Evolutionary conservation across 2,113 vertebrate genomes (phyloP), one percentile per base, ranked within the genome.

Genomic region (Ophthalmolycus amberensis): DNA sequence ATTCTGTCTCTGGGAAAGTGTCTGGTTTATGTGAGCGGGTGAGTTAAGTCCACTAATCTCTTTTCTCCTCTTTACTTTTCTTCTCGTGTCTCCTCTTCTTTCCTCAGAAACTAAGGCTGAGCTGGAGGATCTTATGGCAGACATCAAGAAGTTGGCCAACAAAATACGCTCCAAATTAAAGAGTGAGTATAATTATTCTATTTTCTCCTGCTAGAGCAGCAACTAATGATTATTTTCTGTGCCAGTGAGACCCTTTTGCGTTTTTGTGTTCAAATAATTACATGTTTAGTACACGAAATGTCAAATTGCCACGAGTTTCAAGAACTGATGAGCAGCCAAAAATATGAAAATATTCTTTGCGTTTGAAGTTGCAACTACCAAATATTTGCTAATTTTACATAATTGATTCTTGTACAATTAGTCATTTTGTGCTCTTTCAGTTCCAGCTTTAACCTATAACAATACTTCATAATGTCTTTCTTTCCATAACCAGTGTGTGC

Each of bases 121-220:
- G 67, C 93, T 99, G 86, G 97, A 99, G 72, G 97, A 98, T 75
- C 94, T 99, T 66, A 98, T 99, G 97, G 95, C 96, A 0, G 97
- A 99, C 91, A 99, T 99, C 67, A 99, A 99, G 95, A 98, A 97
- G 93, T 95, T 98, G 0, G 98, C 98, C 3, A 99, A 99, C 94
- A 98, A 97, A 96, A 96, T 99, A 44, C 98, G 97, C 90, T 98
- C 97, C 92, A 98, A 99, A 89, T 94, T 99, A 94, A 99, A 99
- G 94, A 96, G 98, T 99, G 90, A 98, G 97, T 97, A 54, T 11
- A 60, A 7, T 18, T 82, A 32, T 42, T 69, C 8, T 38, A 0
- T 68, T 77, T 66, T 66, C 15, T 14, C 18, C 44, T n/a, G 34
- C 15, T 60, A 4, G 0, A 32, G 58, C 22, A 38, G 6, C 10